Evolutionary conservation across 2,888 invertebrate genomes (phyloP).

Genomic region (Napeogenes inachia): DNA sequence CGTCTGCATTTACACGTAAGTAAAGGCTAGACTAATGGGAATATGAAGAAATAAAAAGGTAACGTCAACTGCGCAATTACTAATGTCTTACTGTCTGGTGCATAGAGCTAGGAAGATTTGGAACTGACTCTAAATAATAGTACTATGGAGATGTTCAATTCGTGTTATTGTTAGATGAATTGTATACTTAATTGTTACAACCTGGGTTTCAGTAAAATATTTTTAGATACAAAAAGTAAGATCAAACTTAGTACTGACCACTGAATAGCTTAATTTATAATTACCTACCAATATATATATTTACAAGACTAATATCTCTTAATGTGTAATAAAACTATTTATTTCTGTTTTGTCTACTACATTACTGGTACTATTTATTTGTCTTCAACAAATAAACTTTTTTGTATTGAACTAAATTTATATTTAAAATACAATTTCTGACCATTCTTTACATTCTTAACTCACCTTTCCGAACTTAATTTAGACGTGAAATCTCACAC

Average conservation of each 20-base stretch:
- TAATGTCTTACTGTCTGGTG: conserved; percentile 28
- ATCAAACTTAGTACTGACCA: too few relatives aligned
- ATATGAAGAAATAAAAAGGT: conserved; percentile 43
- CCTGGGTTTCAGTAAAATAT: too few relatives aligned
- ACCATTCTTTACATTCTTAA: conserved; percentile 5
- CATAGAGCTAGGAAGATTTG: conserved; percentile 19
- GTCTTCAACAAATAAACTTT: too few relatives aligned
- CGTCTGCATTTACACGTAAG: conserved; percentile 37
- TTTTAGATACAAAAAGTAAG: too few relatives aligned
- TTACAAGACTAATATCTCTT: too few relatives aligned
- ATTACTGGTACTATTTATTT: too few relatives aligned
- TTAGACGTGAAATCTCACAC: conserved; percentile 49
- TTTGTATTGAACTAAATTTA: background rate
- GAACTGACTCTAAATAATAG: conserved; percentile 11
- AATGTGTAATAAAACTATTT: too few relatives aligned
- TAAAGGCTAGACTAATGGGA: conserved; percentile 36
- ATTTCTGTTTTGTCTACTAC: too few relatives aligned
- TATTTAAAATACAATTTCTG: background rate
- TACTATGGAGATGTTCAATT: background rate
- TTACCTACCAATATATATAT: too few relatives aligned
- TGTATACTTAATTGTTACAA: too few relatives aligned
- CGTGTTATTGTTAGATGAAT: too few relatives aligned
- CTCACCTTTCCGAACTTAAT: conserved; percentile 32
- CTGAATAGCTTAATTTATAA: too few relatives aligned
- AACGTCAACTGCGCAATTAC: conserved; percentile 39